Base-by-base conservation (phyloP, 1,140 invertebrate genomes). In the Lethocerus indicus region DNA sequence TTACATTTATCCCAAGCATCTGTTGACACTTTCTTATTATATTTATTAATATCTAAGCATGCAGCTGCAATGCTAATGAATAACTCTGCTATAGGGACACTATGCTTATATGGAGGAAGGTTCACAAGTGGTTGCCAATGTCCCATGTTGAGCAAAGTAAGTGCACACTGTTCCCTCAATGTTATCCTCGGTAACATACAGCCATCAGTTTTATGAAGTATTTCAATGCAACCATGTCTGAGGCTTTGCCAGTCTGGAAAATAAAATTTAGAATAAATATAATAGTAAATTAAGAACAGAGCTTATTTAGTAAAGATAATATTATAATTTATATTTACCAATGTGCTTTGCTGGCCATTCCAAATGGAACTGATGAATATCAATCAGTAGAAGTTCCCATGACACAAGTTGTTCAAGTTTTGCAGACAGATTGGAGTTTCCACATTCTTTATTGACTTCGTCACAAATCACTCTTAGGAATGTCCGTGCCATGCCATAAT, bases 301-400 rank as follows among this genome's bases (percentile, higher is more conserved):
- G 13, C 7, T 6, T 9, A 40, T n/a, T 9, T 40, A 9, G 18
- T 9, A 32, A 32, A n/a, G n/a, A 32, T 9, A 32, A 32, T 6
- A 40, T n/a, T 9, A 40, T 40, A 9, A 40, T 43, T 5, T 46
- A 29, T 21, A 28, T 3, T 49, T 49, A 49, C 48, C 39, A 21
- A 45, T 81, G 14, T 49, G 14, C 73, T 62, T 87, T 82, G 64
- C 61, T 9, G 76, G 75, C 75, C 76, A 79, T 47, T 71, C 65
- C 36, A 77, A 66, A 62, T 71, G 61, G 55, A 73, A 69, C 60
- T 81, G 64, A 57, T 71, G 65, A 13, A 89, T 81, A 61, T 89
- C 82, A 20, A 85, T 70, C 14, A 87, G 65, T 3, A 91, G 61
- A 13, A 77, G 73, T 63, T 91, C 87, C 86, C 87, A 92, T n/a